A percentile compares a stretch with the other conserved stretches of the same genome.
Evolutionary conservation across 2,797 vertebrate species (phyloP).

Genomic region (Discoglossus pictus): DNA sequence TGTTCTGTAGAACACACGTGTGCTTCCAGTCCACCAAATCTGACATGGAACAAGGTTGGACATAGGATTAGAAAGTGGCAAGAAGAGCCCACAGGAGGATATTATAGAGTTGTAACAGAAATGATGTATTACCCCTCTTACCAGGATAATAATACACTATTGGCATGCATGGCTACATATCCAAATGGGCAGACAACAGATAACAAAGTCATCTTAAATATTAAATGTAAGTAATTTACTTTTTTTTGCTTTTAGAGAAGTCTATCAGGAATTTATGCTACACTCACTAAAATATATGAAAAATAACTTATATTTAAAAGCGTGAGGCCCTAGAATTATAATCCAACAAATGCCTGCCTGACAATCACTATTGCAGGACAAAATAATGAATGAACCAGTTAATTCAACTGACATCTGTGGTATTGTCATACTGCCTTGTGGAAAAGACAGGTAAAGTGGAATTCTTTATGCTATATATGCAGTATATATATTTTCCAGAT

Average conservation of each 20-base stretch:
- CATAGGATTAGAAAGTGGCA: background rate
- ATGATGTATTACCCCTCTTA: background rate
- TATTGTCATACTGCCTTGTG: no score
- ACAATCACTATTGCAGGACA: no score
- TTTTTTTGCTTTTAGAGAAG: background rate
- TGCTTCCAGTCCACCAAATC: background rate
- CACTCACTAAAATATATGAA: no score
- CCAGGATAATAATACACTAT: background rate
- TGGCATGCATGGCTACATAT: background rate
- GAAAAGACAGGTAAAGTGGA: no score
- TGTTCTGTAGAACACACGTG: constrained; percentile 5
- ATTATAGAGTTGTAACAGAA: background rate
- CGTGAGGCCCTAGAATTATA: no score
- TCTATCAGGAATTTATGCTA: no score
- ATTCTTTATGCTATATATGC: no score
- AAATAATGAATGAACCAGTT: no score
- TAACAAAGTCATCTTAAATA: background rate
- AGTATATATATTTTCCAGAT: no score
- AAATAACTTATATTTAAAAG: no score
- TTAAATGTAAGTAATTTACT: constrained; percentile 10
- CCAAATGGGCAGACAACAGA: background rate
- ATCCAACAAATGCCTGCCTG: no score
- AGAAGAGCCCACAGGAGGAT: background rate
- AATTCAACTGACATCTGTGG: no score
- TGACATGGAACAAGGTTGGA: background rate